Percentiles rank a stretch among this genome's conserved stretches.
Evolutionary conservation across 2,888 invertebrate species (phyloP).

Genomic region (Pandemis heparana): DNA sequence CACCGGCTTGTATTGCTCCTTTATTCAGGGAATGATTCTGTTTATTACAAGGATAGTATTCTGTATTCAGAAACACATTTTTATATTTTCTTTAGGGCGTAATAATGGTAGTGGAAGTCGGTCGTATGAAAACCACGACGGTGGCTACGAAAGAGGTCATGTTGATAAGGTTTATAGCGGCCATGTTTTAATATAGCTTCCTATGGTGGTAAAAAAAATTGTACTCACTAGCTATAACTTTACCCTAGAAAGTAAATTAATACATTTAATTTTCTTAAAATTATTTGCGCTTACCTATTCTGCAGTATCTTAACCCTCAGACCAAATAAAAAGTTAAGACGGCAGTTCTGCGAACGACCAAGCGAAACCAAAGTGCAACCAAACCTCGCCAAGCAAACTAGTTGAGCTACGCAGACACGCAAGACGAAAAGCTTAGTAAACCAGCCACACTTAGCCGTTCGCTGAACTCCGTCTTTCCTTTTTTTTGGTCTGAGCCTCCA

Average conservation of each 20-base stretch:
- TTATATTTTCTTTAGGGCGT: neutral
- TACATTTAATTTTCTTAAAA: neutral
- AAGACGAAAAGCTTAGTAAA: too few species aligned
- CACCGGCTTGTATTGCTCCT: slow-evolving; percentile 13
- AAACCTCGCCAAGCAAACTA: too few species aligned
- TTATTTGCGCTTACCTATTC: neutral
- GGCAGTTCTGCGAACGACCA: too few species aligned
- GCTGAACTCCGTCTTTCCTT: too few species aligned
- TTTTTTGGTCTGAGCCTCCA: too few species aligned
- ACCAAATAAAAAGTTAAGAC: too few species aligned
- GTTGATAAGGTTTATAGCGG: slow-evolving; percentile 23
- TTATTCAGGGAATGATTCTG: slow-evolving; percentile 9
- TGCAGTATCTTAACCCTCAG: too few species aligned
- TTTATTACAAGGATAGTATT: slow-evolving; percentile 20
- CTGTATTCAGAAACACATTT: slow-evolving; percentile 10
- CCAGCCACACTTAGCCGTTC: too few species aligned
- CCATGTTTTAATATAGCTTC: slow-evolving; percentile 9
- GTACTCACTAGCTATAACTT: neutral
- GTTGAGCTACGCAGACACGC: too few species aligned
- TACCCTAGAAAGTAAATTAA: neutral
- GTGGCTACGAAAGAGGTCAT: slow-evolving; percentile 9
- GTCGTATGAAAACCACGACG: slow-evolving; percentile 16
- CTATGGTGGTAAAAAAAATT: neutral
- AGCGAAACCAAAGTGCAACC: too few species aligned
- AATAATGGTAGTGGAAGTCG: neutral